phyloP scores from a whole-genome alignment of 2,888 invertebrate genomes.

The Vanessa cardui region DNA sequence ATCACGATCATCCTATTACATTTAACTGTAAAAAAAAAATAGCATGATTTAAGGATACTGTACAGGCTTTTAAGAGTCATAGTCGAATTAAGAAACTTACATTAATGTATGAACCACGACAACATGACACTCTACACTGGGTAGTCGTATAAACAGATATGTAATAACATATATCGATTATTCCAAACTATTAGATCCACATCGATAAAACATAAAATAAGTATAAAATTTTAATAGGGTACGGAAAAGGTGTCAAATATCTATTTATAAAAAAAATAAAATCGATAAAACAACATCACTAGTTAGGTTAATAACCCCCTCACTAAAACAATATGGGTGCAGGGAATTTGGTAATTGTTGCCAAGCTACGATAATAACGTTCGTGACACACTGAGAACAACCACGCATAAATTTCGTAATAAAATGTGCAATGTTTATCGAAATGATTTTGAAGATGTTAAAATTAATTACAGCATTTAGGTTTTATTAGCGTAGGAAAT shows the following conservation, averaged over 20 bases:
- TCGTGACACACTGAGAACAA: conserved; percentile 39
- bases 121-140: no score
- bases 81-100: no score
- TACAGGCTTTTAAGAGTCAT: no score
- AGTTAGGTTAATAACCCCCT: conserved; percentile 68
- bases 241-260: no score
- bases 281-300: conserved; percentile 41
- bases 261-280: conserved; percentile 11
- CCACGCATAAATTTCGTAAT: conserved; percentile 4
- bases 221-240: not conserved
- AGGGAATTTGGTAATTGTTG: conserved; percentile 69
- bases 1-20: no score
- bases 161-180: no score
- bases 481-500: not conserved
- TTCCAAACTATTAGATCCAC: no score
- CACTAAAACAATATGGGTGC: conserved; percentile 78
- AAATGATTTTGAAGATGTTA: not conserved
- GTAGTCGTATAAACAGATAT: no score
- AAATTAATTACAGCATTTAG: not conserved
- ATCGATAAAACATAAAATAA: not conserved
- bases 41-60: no score
- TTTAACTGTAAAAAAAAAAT: no score
- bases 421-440: not conserved
- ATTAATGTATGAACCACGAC: no score
- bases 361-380: conserved; percentile 47